These are phyloP conservation scores for Amphimedon queenslandica DNA, from an alignment of 37 sponge, comb jelly and placozoan genomes.

Conservation along the genomic window DNA sequence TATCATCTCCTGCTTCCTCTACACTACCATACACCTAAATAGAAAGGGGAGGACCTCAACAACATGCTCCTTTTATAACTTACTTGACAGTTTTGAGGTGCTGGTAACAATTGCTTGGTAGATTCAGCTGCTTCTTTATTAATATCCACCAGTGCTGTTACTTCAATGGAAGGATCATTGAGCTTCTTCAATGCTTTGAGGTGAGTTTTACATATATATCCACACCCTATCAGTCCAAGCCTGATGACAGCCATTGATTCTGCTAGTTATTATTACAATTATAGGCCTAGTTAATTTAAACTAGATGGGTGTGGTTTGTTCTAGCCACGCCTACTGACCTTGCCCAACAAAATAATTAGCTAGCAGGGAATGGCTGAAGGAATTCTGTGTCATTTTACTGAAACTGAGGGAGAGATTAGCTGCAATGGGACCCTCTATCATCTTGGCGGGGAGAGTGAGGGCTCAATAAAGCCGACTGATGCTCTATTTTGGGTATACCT, in stretches of 20 bases:
- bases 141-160: constrained; percentile 30
- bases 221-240: constrained; percentile 43
- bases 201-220: constrained; percentile 26
- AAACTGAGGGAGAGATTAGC: constrained; percentile 2
- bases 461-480: constrained; percentile 13
- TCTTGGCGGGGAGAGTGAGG: constrained; percentile 13
- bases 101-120: not conserved
- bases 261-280: too few species aligned
- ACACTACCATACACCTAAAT: too few species aligned
- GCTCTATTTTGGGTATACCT: constrained; percentile 68
- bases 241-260: too few species aligned
- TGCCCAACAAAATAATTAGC: too few species aligned
- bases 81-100: constrained; percentile 9
- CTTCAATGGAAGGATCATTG: not conserved
- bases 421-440: not conserved
- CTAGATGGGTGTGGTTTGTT: too few species aligned
- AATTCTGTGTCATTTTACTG: too few species aligned
- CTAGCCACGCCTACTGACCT: too few species aligned
- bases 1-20: not conserved
- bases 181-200: constrained; percentile 20
- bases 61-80: not conserved
- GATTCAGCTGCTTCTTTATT: constrained; percentile 3
- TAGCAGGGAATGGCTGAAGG: too few species aligned
- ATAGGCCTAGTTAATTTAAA: too few species aligned
- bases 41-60: not conserved